Conservation (phyloP, 1,140 invertebrate genomes). For the Diorhabda sublineata region DNA sequence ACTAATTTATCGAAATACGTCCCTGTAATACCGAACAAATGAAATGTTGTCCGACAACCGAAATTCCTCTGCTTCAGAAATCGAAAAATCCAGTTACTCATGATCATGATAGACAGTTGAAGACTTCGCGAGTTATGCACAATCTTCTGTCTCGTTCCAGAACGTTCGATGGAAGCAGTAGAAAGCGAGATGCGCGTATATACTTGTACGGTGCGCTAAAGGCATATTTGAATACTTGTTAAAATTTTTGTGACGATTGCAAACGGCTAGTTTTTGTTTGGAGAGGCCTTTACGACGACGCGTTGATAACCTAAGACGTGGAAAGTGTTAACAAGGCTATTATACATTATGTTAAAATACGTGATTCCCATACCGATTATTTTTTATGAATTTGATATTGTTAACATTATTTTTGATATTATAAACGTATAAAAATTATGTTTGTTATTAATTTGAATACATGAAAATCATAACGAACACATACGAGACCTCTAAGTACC, state of each 20-base stretch:
- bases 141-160: no score
- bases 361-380: conserved; percentile 29
- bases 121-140: conserved; percentile 9
- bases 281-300: conserved; percentile 14
- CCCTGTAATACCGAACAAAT: not conserved
- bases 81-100: conserved; percentile 38
- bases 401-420: not conserved
- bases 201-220: no score
- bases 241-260: conserved; percentile 22
- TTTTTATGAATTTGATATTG: not conserved
- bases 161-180: no score
- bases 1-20: no score
- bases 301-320: conserved; percentile 31
- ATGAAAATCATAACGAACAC: no score
- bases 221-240: conserved; percentile 13
- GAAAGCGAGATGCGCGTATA: no score
- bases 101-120: conserved; percentile 41
- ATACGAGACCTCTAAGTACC: no score
- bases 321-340: conserved; percentile 37
- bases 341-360: conserved; percentile 32
- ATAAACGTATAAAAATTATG: no score
- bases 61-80: conserved; percentile 35
- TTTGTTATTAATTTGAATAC: no score
- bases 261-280: conserved; percentile 22
- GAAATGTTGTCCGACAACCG: conserved; percentile 28